Conservation (phyloP, 1,140 invertebrate genomes). For the Luehdorfia chinensis region DNA sequence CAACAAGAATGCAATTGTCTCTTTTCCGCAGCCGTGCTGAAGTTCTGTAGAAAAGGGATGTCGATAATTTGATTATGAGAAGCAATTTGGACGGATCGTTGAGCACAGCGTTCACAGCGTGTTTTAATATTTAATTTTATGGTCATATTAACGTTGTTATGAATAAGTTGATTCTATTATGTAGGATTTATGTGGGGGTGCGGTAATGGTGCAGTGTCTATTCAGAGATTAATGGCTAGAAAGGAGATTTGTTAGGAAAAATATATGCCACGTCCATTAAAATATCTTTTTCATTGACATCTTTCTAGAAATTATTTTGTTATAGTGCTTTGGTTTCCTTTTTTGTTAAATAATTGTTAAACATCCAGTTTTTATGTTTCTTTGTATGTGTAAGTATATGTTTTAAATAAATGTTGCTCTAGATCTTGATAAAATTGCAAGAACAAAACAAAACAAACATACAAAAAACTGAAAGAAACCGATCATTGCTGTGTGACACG, state of each 20-base stretch:
- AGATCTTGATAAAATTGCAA: too few relatives aligned
- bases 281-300: slow-evolving; percentile 15
- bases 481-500: too few relatives aligned
- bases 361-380: too few relatives aligned
- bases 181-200: slow-evolving; percentile 53
- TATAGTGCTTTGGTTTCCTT: too few relatives aligned
- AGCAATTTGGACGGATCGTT: slow-evolving; percentile 38
- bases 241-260: slow-evolving; percentile 45
- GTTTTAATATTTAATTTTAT: slow-evolving; percentile 73
- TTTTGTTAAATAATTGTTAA: too few relatives aligned
- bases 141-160: slow-evolving; percentile 61
- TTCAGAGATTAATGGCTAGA: slow-evolving; percentile 39
- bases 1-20: slow-evolving; percentile 30
- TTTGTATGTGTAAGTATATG: too few relatives aligned
- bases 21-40: slow-evolving; percentile 21
- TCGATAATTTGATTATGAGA: slow-evolving; percentile 28
- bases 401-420: too few relatives aligned
- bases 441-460: too few relatives aligned
- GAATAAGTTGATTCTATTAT: slow-evolving; percentile 60
- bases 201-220: slow-evolving; percentile 43
- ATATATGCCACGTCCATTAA: slow-evolving; percentile 26
- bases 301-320: not conserved
- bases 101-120: slow-evolving; percentile 42
- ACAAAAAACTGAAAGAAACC: too few relatives aligned
- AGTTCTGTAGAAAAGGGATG: slow-evolving; percentile 27